Base-by-base conservation (phyloP, 2,888 invertebrate genomes). In the Carabus problematicus region DNA sequence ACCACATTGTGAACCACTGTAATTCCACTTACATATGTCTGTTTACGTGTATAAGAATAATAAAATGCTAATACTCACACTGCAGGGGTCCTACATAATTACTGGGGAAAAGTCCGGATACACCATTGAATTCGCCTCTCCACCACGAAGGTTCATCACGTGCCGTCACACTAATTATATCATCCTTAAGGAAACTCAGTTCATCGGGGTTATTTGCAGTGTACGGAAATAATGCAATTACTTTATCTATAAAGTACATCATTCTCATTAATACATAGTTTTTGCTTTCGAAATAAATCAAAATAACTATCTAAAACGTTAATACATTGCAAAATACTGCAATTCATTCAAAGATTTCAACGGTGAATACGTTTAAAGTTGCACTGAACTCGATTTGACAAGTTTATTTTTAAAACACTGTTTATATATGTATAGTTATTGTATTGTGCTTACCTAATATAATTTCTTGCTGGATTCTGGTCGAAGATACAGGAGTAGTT, bases 131-230 rank as follows among this genome's bases (percentile, higher is more conserved):
- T 84, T 97, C 95, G 64, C 98, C 98, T 80, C 93, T 91, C 97
- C 97, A 98, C 98, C 98, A 98, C 62, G 95, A 93, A n/a, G 93
- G 92, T 78, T 97, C 97, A 75, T 96, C 96, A 68, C 95, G 89
- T 61, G 93, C 93, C 2, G 97, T 87, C 54, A 96, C 92, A 9
- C 91, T 91, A 62, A 96, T 95, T 60, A 95, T 92, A 77, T 95
- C 95, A 74, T 95, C 95, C 79, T 95, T 94, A 70, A 92, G 90
- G 80, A 98, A 95, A 73, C 91, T 93, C 70, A 98, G 84, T 80
- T 99, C 98, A 81, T 99, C 98, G 9, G 93, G 92, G 79, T 97
- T 97, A 81, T 95, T 92, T 55, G 97, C 97, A 68, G 92, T 89
- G 84, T 98, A 99, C 6, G 95, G 93, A 80, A 94, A 99, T 72